Percentiles rank a stretch among this genome's conserved stretches.
Conservation (phyloP, 2,797 vertebrate species). For the Rhyacichthys aspro region DNA sequence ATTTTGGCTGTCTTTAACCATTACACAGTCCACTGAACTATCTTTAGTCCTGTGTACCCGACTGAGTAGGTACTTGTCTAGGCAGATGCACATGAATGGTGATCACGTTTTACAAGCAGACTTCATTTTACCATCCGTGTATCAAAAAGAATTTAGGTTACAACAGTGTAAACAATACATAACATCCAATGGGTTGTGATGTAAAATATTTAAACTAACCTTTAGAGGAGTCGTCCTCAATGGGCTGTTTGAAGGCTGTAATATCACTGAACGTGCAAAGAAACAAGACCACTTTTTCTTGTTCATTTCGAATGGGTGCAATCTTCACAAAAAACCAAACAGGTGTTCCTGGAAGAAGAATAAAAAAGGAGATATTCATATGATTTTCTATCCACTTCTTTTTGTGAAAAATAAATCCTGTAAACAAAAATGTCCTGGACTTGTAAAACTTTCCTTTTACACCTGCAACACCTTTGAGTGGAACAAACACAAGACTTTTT, state of each 20-base stretch:
- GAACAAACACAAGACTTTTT: constrained; percentile 35
- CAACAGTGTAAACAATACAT: constrained; percentile 1
- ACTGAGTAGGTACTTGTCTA: constrained; percentile 27
- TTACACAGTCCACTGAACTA: constrained; percentile 14
- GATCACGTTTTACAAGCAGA: constrained; percentile 14
- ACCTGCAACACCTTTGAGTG: constrained; percentile 29
- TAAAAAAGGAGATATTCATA: background rate
- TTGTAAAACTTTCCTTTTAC: constrained; percentile 25
- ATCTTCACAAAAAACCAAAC: constrained; percentile 99
- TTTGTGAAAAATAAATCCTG: constrained; percentile 1
- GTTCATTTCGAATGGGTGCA: constrained; percentile 96
- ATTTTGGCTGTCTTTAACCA: constrained; percentile 30
- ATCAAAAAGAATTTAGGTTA: background rate
- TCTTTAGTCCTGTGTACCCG: constrained; percentile 14
- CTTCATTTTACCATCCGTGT: background rate
- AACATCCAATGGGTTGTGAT: background rate
- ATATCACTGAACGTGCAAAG: constrained; percentile 99
- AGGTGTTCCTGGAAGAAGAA: constrained; percentile 86
- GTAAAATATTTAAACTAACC: constrained; percentile 71
- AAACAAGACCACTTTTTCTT: constrained; percentile 98
- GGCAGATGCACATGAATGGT: constrained; percentile 34
- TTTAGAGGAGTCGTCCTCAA: constrained; percentile 97
- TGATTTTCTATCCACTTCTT: background rate
- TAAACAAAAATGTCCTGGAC: constrained; percentile 19
- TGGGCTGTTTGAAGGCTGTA: constrained; percentile 98